Evolutionary conservation across 2,113 vertebrate genomes (phyloP), one percentile per base, ranked within the genome.

Genomic region (Climacteris rufus): DNA sequence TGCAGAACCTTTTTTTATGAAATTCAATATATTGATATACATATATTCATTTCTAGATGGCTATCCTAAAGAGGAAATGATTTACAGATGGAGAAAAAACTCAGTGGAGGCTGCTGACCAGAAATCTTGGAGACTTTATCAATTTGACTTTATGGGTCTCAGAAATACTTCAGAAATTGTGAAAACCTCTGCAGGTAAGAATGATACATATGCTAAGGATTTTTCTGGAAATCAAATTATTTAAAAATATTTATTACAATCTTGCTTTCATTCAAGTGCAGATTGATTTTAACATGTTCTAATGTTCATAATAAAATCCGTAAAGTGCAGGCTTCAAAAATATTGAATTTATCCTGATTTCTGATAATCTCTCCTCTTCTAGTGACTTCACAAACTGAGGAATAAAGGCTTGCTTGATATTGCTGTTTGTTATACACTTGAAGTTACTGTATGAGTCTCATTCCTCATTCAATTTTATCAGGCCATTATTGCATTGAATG

Each of bases 131-230:
- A 97, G 99, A 78, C 99, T 99, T 31, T 99, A 99, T 95, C 99
- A 99, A 96, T 99, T 99, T 97, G 99, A 99, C 79, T 99, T 99
- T 95, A 98, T 99, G 99, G 99, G 99, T 78, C 98, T 99, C 92
- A 98, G 99, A 94, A 99, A 99, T 96, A 99, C 99, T 8, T 98
- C 99, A 7, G 98, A 99, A 89, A 97, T 98, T 52, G 97, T 99
- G 91, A 98, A 98, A 89, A 99, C 99, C 0, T 98, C 98, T 82
- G 98, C 99, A 98, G 99, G 99, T 99, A 98, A 95, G 97, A 93
- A 37, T 61, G 2, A n/a, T 40, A 40, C 15, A 61, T 76, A 75
- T n/a, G 37, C 22, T 1, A 33, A 9, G 15, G 9, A 11, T 89
- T 80, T 47, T 22, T 53, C 79, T 56, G 70, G 7, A 72, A 85